Base-by-base conservation (phyloP, 2,113 vertebrate genomes). In the Riparia riparia region DNA sequence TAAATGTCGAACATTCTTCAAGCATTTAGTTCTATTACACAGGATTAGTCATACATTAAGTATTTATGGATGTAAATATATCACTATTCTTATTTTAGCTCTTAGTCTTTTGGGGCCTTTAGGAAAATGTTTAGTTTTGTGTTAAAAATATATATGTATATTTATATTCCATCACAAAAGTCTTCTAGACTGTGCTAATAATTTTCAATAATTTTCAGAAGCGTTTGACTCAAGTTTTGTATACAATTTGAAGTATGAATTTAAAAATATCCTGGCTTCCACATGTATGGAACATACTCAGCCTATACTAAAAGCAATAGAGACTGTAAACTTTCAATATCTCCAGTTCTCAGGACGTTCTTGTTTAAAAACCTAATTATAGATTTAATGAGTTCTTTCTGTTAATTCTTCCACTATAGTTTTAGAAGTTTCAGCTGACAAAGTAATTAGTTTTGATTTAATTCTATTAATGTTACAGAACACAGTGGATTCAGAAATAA, bases 21-120 rank as follows among this genome's bases (percentile, higher is more conserved):
- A 25, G 64, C 47, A 88, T 95, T 96, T 94, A 84, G 49, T 85
- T 94, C 71, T 84, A 11, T 84, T 94, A 84, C 74, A 83, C 39
- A 90, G 45, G 22, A 73, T 95, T 92, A 95, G 68, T 92, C 84
- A 96, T 69, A 37, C 74, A 91, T 96, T 90, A 96, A 97, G 73
- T 82, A 96, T 96, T 94, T 94, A 91, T 91, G 53, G 51, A 16
- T 85, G 66, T 83, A 95, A 96, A 95, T 95, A 96, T 69, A 78
- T 64, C 77, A 44, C 56, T 72, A 22, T 74, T 69, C 79, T 84
- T 96, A 93, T 92, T 96, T 73, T 88, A 92, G 82, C 47, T 71
- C 50, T 93, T 41, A 37, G 3, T 82, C 58, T 90, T 90, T 84
- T 84, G 15, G 14, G 45, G 22, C 41, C 24, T 74, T 42, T 17